phyloP scores from a whole-genome alignment of 1,140 invertebrate genomes.

The Gryon sp. region DNA sequence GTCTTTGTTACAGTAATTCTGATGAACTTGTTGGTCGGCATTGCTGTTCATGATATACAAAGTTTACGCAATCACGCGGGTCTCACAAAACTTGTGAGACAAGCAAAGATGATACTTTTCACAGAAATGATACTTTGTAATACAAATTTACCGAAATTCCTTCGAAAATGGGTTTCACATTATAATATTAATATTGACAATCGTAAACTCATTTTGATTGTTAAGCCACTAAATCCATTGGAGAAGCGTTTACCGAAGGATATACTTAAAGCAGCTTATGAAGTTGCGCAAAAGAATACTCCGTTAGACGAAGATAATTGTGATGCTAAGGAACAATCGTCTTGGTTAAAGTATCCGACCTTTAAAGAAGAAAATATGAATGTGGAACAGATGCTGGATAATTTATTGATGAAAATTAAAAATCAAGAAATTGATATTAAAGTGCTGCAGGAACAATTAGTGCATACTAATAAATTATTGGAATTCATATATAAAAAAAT shows the following conservation, averaged over 20 bases:
- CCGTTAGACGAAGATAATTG: conserved; percentile 64
- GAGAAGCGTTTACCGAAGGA: conserved; percentile 84
- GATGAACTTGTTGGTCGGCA: conserved; percentile 86
- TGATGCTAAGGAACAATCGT: conserved; percentile 62
- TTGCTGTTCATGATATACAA: conserved; percentile 85
- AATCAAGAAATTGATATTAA: conserved; percentile 71
- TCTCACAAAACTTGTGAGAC: conserved; percentile 83
- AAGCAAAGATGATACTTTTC: conserved; percentile 84
- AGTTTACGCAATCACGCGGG: conserved; percentile 85
- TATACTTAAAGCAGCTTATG: conserved; percentile 83
- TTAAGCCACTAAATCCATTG: conserved; percentile 83
- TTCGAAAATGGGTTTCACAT: conserved; percentile 75
- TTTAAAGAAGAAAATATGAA: conserved; percentile 61
- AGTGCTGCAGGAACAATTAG: conserved; percentile 68
- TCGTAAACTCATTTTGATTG: conserved; percentile 79
- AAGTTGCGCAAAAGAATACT: conserved; percentile 80
- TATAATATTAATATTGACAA: conserved; percentile 77
- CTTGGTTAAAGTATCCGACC: conserved; percentile 66
- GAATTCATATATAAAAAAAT: conserved; percentile 62
- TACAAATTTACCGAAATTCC: conserved; percentile 79
- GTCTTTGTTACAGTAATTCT: conserved; percentile 85
- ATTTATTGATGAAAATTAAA: conserved; percentile 66
- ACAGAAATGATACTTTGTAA: conserved; percentile 84
- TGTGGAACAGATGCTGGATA: conserved; percentile 62
- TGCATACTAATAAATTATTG: conserved; percentile 71